Evolutionary conservation across 1,140 invertebrate species (phyloP).

Genomic region (Whitmania pigra): DNA sequence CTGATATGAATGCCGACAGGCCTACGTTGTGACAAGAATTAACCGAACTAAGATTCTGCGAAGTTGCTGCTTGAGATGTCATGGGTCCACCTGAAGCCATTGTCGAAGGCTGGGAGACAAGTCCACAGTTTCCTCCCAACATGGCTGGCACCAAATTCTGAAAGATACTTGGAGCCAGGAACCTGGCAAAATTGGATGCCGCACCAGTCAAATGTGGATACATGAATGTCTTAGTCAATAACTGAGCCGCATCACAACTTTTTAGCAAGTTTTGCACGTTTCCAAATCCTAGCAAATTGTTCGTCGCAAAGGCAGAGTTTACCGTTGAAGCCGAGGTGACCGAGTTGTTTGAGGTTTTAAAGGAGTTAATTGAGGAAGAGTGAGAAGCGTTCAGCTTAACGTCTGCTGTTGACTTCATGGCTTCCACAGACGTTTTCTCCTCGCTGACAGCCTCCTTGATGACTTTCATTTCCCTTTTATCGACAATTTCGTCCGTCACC

Average conservation of each 20-base stretch:
- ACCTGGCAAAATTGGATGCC: slow-evolving; percentile 4
- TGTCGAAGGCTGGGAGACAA: background rate
- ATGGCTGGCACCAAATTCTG: slow-evolving; percentile 9
- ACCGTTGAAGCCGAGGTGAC: slow-evolving; percentile 32
- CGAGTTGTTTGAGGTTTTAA: slow-evolving; percentile 25
- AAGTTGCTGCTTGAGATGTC: background rate
- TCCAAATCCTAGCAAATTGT: slow-evolving; percentile 45
- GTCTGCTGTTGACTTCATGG: background rate
- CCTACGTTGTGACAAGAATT: background rate
- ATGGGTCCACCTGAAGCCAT: background rate
- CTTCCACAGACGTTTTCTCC: background rate
- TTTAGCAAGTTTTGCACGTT: slow-evolving; percentile 36
- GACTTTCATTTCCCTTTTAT: too few relatives aligned
- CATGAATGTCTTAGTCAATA: slow-evolving; percentile 12
- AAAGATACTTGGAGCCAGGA: slow-evolving; percentile 13
- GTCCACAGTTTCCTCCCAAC: background rate
- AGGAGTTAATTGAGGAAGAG: background rate
- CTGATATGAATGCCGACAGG: background rate
- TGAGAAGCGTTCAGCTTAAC: background rate
- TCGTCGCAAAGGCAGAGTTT: slow-evolving; percentile 50
- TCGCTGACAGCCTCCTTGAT: too few relatives aligned
- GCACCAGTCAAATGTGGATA: slow-evolving; percentile 10
- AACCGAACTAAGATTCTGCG: background rate
- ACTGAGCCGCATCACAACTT: slow-evolving; percentile 20
- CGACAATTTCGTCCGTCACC: too few relatives aligned